These are phyloP conservation scores for Balanococcus diminutus DNA, from an alignment of 2,888 invertebrate species.

Conservation along the genomic window DNA sequence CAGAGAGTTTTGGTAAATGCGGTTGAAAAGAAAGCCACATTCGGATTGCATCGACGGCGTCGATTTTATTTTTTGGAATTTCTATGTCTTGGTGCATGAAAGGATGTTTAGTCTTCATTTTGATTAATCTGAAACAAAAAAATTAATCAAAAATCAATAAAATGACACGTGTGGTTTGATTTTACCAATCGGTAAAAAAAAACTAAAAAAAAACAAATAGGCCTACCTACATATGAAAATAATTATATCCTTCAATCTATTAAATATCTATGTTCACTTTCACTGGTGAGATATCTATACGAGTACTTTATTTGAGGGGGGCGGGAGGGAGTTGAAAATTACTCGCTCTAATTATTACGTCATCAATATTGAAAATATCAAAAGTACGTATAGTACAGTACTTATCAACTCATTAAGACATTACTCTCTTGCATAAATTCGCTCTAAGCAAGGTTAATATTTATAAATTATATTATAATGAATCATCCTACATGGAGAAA, in stretches of 20 bases:
- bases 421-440: not conserved
- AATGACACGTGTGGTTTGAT: no score
- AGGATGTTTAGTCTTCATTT: conserved; percentile 63
- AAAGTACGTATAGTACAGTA: not conserved
- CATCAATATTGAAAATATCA: not conserved
- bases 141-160: not conserved
- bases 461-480: not conserved
- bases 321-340: not conserved
- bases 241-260: no score
- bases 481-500: not conserved
- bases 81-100: conserved; percentile 67
- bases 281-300: not conserved
- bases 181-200: no score
- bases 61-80: conserved; percentile 65
- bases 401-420: not conserved
- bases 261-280: not conserved
- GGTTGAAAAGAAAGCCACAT: conserved; percentile 63
- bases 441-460: not conserved
- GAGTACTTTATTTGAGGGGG: not conserved
- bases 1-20: conserved; percentile 59
- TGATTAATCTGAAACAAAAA: conserved; percentile 18
- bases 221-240: no score
- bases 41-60: conserved; percentile 67
- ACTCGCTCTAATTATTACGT: not conserved
- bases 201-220: no score